Percentiles rank a stretch among this genome's conserved stretches.
Evolutionary conservation across 2,113 vertebrate species (phyloP).

Genomic region (Cheirogaleus medius): DNA sequence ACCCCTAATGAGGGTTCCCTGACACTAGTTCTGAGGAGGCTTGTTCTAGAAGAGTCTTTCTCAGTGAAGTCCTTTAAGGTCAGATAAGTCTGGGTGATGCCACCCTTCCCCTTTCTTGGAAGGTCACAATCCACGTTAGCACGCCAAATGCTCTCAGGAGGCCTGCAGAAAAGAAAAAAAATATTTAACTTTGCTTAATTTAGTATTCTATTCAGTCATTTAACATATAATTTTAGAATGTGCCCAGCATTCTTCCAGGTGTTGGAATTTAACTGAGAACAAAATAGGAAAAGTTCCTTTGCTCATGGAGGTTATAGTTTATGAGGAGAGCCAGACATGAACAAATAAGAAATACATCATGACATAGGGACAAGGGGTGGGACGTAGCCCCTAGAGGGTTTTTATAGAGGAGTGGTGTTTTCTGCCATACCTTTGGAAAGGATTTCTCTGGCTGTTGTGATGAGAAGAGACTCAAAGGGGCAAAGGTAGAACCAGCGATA

Average conservation of each 20-base stretch:
- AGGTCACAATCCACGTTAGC: rapidly evolving
- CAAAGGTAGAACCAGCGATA: not conserved
- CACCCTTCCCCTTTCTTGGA: not conserved
- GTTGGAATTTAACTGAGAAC: not conserved
- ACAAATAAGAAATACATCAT: not conserved
- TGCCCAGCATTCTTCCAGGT: not conserved
- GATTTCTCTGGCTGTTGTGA: not conserved
- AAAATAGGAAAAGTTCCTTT: not conserved
- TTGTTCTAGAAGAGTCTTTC: not conserved
- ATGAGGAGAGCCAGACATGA: not conserved
- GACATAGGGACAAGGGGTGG: no score
- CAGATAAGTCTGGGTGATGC: not conserved
- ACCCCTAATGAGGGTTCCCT: not conserved
- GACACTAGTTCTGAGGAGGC: not conserved
- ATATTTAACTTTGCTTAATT: not conserved
- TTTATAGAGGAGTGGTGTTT: not conserved
- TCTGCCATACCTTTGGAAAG: not conserved
- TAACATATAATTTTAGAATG: not conserved
- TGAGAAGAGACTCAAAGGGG: not conserved
- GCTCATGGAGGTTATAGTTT: not conserved
- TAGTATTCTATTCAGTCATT: not conserved
- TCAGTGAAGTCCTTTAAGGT: not conserved
- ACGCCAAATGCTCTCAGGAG: not conserved
- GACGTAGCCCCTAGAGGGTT: not conserved
- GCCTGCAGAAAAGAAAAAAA: not conserved